Conservation (phyloP, 2,113 vertebrate genomes). For the Smithornis capensis region DNA sequence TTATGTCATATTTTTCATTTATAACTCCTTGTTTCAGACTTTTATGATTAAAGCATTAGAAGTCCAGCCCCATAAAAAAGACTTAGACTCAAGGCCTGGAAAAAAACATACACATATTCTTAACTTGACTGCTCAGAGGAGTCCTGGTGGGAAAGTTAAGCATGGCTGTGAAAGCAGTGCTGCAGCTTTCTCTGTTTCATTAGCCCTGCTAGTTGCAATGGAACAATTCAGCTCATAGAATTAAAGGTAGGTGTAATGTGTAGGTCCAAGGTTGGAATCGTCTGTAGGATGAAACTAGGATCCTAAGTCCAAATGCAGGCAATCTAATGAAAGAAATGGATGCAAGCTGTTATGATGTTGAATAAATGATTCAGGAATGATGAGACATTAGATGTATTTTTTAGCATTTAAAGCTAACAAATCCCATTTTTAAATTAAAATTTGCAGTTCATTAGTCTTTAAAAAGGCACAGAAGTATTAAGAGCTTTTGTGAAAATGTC, state of each 20-base stretch:
- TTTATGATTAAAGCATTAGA: conserved; percentile 41
- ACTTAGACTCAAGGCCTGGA: background rate
- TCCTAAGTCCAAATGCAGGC: background rate
- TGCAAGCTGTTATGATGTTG: background rate
- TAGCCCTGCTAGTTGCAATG: background rate
- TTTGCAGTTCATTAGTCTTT: conserved; percentile 2
- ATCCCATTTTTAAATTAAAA: background rate
- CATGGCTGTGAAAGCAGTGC: background rate
- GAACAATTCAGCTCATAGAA: background rate
- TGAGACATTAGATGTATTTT: background rate
- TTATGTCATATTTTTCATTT: conserved; percentile 44
- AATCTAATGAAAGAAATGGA: background rate
- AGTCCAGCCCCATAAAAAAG: conserved; percentile 22
- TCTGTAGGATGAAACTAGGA: background rate
- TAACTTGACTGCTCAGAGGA: background rate
- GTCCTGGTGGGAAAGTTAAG: background rate
- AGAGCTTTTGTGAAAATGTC: conserved; percentile 3
- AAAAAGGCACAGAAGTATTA: background rate
- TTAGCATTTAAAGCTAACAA: background rate
- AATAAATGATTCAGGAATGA: background rate
- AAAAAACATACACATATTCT: background rate
- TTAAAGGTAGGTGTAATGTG: background rate
- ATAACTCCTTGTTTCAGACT: conserved; percentile 11
- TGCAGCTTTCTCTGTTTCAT: background rate
- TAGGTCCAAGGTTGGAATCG: background rate